A percentile compares a stretch with the other conserved stretches of the same genome.
These are phyloP conservation scores for Sceloporus undulatus DNA, from an alignment of 2,113 vertebrate species.

Conservation along the genomic window DNA sequence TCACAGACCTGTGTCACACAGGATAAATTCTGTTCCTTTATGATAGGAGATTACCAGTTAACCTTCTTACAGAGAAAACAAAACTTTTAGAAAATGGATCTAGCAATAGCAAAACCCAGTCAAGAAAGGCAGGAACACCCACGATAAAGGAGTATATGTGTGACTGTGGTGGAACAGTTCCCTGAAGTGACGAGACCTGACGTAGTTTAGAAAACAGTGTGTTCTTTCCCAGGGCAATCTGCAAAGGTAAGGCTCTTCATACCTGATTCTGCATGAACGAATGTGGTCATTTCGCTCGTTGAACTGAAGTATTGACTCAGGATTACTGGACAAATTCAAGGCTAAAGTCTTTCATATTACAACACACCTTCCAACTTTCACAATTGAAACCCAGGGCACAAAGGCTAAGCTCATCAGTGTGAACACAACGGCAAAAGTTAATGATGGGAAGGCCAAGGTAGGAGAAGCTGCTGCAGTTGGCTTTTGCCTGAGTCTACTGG, in stretches of 20 bases:
- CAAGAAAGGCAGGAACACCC: not conserved
- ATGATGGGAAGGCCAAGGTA: no score
- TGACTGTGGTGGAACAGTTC: not conserved
- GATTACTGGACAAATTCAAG: not conserved
- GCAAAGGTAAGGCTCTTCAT: no score
- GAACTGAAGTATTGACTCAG: not conserved
- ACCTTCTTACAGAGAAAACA: not conserved
- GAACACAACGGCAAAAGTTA: no score
- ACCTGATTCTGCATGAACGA: no score
- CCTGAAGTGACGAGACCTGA: not conserved
- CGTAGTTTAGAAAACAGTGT: not conserved
- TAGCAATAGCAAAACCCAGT: not conserved
- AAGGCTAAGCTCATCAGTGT: no score
- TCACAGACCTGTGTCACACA: not conserved
- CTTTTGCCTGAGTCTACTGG: no score
- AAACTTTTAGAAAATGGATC: not conserved
- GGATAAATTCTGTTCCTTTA: not conserved
- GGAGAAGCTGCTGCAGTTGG: no score
- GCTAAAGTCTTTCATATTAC: not conserved
- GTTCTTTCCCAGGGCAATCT: no score
- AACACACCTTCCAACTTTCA: not conserved
- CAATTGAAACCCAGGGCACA: no score
- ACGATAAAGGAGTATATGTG: no score
- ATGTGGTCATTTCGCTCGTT: no score
- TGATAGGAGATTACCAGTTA: not conserved